Conservation (phyloP, 2,113 vertebrate genomes). For the Sturnira hondurensis region DNA sequence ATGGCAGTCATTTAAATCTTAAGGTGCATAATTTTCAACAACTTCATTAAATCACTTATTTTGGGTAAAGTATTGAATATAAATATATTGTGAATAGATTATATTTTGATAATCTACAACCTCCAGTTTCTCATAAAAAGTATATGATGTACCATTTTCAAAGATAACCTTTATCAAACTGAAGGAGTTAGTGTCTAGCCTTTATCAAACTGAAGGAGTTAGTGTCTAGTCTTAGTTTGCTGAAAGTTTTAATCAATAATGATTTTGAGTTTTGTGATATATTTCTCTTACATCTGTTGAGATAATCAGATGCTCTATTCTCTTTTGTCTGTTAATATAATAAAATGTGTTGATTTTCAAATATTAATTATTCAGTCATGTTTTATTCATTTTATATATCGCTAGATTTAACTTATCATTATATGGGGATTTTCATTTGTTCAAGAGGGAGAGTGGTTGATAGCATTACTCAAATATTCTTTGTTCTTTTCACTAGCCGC, state of each 20-base stretch:
- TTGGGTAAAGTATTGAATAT: not conserved
- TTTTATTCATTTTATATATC: not conserved
- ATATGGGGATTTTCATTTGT: not conserved
- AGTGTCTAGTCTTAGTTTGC: not conserved
- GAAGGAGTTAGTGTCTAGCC: not conserved
- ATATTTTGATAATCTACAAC: no score
- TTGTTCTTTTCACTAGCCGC: not conserved
- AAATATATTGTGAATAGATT: no score
- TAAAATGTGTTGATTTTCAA: not conserved
- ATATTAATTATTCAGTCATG: not conserved
- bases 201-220: not conserved
- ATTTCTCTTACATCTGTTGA: not conserved
- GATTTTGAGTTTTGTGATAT: not conserved
- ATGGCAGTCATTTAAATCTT: not conserved
- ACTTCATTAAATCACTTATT: not conserved
- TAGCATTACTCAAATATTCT: not conserved
- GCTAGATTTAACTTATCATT: not conserved
- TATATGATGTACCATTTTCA: not conserved
- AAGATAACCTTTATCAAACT: not conserved
- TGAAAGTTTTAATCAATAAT: not conserved
- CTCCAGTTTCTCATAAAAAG: no score
- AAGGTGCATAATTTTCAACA: not conserved
- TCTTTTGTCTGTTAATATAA: not conserved
- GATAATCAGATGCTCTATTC: not conserved
- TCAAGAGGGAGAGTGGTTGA: not conserved